Conservation (phyloP, 2,797 vertebrate species). For the Coregonus sp. region DNA sequence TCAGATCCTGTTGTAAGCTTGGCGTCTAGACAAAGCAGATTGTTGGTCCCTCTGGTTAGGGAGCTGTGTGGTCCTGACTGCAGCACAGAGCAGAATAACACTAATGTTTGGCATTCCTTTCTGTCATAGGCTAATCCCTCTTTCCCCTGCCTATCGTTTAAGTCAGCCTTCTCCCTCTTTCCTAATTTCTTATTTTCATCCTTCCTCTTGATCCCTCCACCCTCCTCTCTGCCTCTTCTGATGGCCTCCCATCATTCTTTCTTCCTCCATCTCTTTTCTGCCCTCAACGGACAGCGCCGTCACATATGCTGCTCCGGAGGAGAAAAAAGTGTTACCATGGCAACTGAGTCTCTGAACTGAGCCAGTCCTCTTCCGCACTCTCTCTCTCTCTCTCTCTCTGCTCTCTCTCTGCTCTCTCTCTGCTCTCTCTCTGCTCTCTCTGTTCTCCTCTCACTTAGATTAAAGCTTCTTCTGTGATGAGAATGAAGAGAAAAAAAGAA, state of each 20-base stretch:
- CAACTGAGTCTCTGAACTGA: constrained; percentile 71
- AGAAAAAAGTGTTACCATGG: constrained; percentile 72
- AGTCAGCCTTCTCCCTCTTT: constrained; percentile 5
- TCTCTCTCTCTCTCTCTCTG: constrained; percentile 30
- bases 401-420: constrained; percentile 21
- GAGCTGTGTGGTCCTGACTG: constrained; percentile 7
- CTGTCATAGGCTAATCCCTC: neutral
- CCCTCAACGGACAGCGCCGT: constrained; percentile 39
- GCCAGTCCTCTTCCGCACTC: constrained; percentile 52
- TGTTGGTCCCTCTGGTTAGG: neutral
- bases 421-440: neutral
- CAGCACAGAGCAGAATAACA: neutral
- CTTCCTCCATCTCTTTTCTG: constrained; percentile 20
- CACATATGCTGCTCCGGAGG: constrained; percentile 30
- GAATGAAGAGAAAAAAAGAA: constrained; percentile 31
- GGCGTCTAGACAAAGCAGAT: constrained; percentile 9
- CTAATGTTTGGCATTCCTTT: constrained; percentile 8
- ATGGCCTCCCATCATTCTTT: constrained; percentile 12
- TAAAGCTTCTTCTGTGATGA: constrained; percentile 60
- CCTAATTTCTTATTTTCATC: neutral
- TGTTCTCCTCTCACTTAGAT: constrained; percentile 49
- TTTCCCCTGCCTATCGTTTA: neutral
- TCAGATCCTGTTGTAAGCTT: neutral
- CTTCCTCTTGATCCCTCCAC: constrained; percentile 9
- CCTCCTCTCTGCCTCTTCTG: constrained; percentile 1